Base-by-base conservation (phyloP, 2,888 invertebrate species). In the Megamerina dolium region DNA sequence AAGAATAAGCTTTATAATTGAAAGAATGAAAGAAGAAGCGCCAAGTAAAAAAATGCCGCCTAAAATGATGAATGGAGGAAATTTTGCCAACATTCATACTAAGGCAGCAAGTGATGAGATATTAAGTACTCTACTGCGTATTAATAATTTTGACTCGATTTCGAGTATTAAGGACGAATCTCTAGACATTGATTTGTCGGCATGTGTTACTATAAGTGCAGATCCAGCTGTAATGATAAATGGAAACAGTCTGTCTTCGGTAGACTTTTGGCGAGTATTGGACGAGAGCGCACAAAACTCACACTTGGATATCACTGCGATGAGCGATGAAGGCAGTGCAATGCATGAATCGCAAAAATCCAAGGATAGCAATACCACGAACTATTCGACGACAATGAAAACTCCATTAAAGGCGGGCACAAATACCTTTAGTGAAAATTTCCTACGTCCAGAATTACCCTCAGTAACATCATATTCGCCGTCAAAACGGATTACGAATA, bases 121-220 rank as follows among this genome's bases (percentile, higher is more conserved):
- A 38, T 56, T 71, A 6, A 64, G 63, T 41, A 58, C 70, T 4
- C 53, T 70, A 39, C 46, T 71, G 42, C 65, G 68, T 37, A 63
- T 66, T 45, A 68, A 70, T 37, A 68, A 67, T 38, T 68, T 68
- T 32, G 70, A 71, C 51, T 70, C 70, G 8, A 67, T 69, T 52
- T n/a, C n/a, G n/a, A 68, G 66, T 50, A 69, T 70, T 16, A 70
- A 70, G 49, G 70, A 70, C 42, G 70, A 70, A 46, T 70, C 70
- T 33, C 51, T 70, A 46, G 70, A 70, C 51, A 70, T 70, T 44
- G 65, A 70, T 60, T 50, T 65, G 40, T 70, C 70, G 31, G 70
- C 70, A 19, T 71, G 70, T 45, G 70, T 71, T 18, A 68, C 71
- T 3, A 71, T 70, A 35, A 63, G 60, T 37, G 46, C 54, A 5